phyloP scores from a whole-genome alignment of 2,888 invertebrate species.

The Drosophila mercatorum region DNA sequence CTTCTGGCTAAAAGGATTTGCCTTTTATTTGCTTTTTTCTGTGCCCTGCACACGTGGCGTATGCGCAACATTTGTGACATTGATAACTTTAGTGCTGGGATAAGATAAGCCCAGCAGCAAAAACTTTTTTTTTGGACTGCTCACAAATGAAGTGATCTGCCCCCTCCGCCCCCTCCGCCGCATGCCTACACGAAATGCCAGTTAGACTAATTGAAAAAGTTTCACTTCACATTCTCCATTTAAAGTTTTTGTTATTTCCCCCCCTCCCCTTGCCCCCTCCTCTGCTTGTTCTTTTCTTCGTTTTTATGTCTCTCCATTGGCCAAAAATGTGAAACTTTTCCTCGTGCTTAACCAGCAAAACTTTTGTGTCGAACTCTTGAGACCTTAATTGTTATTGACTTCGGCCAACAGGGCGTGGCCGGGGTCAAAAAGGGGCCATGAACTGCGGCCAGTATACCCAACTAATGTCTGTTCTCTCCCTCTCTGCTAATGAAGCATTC shows the following conservation, averaged over 20 bases:
- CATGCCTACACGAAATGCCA: slow-evolving; percentile 48
- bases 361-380: slow-evolving; percentile 31
- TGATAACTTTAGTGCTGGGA: slow-evolving; percentile 38
- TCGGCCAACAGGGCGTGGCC: slow-evolving; percentile 24
- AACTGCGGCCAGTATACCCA: neutral
- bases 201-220: slow-evolving; percentile 78
- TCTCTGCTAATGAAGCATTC: slow-evolving; percentile 48
- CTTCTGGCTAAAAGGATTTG: slow-evolving; percentile 4
- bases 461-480: slow-evolving; percentile 38
- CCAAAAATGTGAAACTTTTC: slow-evolving; percentile 34
- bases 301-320: slow-evolving; percentile 43
- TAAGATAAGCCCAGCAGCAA: slow-evolving; percentile 1
- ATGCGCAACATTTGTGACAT: slow-evolving; percentile 54
- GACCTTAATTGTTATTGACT: slow-evolving; percentile 76
- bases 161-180: neutral
- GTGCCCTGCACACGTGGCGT: slow-evolving; percentile 39
- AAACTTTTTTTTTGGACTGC: slow-evolving; percentile 2
- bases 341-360: slow-evolving; percentile 36
- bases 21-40: neutral
- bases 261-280: neutral
- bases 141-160: slow-evolving; percentile 49
- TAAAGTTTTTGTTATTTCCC: slow-evolving; percentile 52
- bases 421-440: slow-evolving; percentile 1
- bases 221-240: slow-evolving; percentile 44
- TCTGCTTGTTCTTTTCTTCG: neutral